phyloP scores from a whole-genome alignment of 1,140 invertebrate species.

The Drepana arcuata region DNA sequence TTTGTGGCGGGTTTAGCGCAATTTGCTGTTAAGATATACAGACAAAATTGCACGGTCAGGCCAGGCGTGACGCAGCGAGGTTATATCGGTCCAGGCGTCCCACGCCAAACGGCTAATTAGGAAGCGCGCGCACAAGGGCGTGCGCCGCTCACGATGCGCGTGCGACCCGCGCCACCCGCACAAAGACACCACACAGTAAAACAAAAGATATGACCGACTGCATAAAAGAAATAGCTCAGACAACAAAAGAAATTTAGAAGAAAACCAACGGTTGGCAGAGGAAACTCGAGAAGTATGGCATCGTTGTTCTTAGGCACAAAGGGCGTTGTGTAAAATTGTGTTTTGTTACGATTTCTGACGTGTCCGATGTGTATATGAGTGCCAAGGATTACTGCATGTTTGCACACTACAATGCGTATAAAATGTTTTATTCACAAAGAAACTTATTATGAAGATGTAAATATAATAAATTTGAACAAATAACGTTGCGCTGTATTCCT shows the following conservation, averaged over 20 bases:
- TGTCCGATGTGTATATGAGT: conserved; percentile 9
- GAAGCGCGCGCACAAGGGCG: conserved; percentile 51
- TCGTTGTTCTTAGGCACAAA: conserved; percentile 32
- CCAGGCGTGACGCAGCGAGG: conserved; percentile 47
- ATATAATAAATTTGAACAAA: too few relatives aligned
- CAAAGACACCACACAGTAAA: conserved; percentile 21
- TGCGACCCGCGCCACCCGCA: conserved; percentile 13
- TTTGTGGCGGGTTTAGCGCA: too few relatives aligned
- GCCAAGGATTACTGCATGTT: conserved; percentile 14
- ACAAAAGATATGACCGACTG: conserved; percentile 27
- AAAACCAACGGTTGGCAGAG: conserved; percentile 25
- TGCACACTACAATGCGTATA: conserved; percentile 1
- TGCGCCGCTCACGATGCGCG: conserved; percentile 32
- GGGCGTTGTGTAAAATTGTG: conserved; percentile 29
- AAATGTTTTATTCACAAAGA: too few relatives aligned
- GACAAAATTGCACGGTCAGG: conserved; percentile 15
- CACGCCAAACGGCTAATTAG: conserved; percentile 54
- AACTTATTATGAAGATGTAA: too few relatives aligned
- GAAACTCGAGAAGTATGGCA: conserved; percentile 21
- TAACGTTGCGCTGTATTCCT: too few relatives aligned
- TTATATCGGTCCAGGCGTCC: conserved; percentile 45
- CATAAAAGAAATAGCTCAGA: conserved; percentile 23
- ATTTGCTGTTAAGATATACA: too few relatives aligned
- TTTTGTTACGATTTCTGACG: conserved; percentile 26
- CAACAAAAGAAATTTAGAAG: conserved; percentile 31